These are phyloP conservation scores for Ameiurus melas DNA, from an alignment of 2,113 vertebrate species.

Conservation along the genomic window DNA sequence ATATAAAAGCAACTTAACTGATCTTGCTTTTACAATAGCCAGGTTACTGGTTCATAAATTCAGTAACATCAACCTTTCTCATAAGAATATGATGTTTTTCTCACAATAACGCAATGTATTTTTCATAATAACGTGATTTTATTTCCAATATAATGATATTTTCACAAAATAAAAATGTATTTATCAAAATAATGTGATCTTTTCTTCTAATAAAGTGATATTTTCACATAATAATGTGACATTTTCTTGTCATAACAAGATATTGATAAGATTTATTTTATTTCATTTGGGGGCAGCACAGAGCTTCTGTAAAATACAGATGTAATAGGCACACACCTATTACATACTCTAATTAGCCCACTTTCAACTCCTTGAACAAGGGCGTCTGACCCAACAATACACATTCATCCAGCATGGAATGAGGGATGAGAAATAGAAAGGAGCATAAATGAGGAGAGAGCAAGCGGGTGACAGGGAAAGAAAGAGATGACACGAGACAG, in stretches of 20 bases:
- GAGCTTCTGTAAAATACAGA: background rate
- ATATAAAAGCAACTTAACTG: too few species aligned
- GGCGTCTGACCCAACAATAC: conserved; percentile 42
- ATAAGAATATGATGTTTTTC: background rate
- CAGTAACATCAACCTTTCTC: too few species aligned
- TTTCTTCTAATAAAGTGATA: background rate
- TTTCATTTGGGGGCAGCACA: background rate
- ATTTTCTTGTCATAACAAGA: background rate
- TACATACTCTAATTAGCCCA: conserved; percentile 59
- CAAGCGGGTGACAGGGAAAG: conserved; percentile 3
- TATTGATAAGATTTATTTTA: background rate
- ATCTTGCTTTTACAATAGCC: too few species aligned
- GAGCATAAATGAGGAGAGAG: background rate
- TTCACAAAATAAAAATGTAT: background rate
- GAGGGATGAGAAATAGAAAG: background rate
- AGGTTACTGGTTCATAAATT: too few species aligned
- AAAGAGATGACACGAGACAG: conserved; percentile 18
- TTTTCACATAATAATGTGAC: background rate
- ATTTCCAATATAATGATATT: background rate
- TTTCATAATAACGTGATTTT: background rate
- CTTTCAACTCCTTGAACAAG: conserved; percentile 55
- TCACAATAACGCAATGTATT: background rate
- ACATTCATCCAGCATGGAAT: background rate
- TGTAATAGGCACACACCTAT: background rate
- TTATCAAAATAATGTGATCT: background rate